These are phyloP conservation scores for Caenorhabditis inopinata DNA, from an alignment of 1,140 invertebrate species.

Conservation along the genomic window DNA sequence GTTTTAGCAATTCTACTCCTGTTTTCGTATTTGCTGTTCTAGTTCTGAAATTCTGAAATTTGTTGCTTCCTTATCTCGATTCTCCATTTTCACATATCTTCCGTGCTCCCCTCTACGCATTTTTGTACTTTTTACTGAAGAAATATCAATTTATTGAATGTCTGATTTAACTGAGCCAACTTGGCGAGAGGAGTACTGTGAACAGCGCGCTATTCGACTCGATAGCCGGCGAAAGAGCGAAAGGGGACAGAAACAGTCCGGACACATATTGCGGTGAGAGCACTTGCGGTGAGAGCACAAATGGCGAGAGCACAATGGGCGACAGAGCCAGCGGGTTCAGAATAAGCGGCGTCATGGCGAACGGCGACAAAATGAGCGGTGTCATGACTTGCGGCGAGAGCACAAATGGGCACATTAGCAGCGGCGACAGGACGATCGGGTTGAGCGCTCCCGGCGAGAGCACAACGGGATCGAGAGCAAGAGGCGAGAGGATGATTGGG, in stretches of 20 bases:
- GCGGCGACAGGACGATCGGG: conserved; percentile 38
- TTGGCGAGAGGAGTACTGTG: conserved; percentile 56
- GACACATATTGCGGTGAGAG: conserved; percentile 41
- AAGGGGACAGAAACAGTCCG: conserved; percentile 48
- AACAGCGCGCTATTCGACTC: conserved; percentile 48
- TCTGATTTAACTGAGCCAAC: conserved; percentile 55
- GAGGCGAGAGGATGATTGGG: conserved; percentile 42
- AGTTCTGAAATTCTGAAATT: neutral
- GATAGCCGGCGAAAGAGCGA: conserved; percentile 46
- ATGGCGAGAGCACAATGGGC: conserved; percentile 49
- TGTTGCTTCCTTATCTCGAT: neutral
- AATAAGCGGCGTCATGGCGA: conserved; percentile 47
- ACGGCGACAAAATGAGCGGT: conserved; percentile 47
- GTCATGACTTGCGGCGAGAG: conserved; percentile 40
- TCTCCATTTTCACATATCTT: conserved; percentile 13
- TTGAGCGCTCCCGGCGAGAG: conserved; percentile 11
- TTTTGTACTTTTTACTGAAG: no score
- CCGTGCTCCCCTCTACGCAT: neutral
- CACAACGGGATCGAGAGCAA: conserved; percentile 33
- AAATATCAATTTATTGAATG: no score
- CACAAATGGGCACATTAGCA: conserved; percentile 38
- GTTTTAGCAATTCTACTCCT: neutral
- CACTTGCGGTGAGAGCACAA: conserved; percentile 52
- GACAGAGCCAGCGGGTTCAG: conserved; percentile 38
- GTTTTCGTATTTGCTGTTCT: neutral